Base-by-base conservation (phyloP, 2,113 vertebrate genomes). In the Zeus faber region DNA sequence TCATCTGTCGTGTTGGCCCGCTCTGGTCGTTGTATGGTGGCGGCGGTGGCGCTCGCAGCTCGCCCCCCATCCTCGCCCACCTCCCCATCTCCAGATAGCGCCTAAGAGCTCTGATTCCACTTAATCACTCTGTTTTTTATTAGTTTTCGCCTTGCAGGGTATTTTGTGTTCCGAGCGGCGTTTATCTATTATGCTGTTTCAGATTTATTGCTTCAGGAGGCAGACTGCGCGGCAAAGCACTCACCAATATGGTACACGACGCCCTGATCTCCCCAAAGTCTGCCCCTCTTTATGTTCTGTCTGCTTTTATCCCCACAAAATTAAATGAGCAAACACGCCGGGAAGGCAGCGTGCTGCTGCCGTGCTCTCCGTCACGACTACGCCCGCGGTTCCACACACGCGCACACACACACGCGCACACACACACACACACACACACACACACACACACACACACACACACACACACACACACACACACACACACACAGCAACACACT, bases 151-250 rank as follows among this genome's bases (percentile, higher is more conserved):
- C 77, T 82, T 75, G 13, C 82, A 83, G 80, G 80, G 85, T 85
- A 87, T 87, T 87, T 85, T 82, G 85, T 87, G 85, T 87, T 85
- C 85, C 77, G 79, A 79, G 73, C 82, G 77, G 85, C 79, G 79
- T 85, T 86, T 87, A 87, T 87, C 85, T 87, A 83, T 85, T 87
- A 83, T 87, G 85, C 85, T 87, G 85, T 87, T 87, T 87, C 85
- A 87, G 85, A 87, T 87, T 87, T 87, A 87, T 21, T 3, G 40
- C 40, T 18, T 43, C 9, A 43, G 16, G 3, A 6, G 17, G 40
- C 40, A 87, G 82, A 87, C 82, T 87, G 82, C 82, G 80, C 80
- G 82, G 82, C 82, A 80, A 72, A 56, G 74, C 71, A 69, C 70
- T 77, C 82, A 66, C 72, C 84, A 83, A 76, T 74, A 70, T 72